Conservation (phyloP, 2,888 invertebrate genomes). For the Temnothorax ravouxi region DNA sequence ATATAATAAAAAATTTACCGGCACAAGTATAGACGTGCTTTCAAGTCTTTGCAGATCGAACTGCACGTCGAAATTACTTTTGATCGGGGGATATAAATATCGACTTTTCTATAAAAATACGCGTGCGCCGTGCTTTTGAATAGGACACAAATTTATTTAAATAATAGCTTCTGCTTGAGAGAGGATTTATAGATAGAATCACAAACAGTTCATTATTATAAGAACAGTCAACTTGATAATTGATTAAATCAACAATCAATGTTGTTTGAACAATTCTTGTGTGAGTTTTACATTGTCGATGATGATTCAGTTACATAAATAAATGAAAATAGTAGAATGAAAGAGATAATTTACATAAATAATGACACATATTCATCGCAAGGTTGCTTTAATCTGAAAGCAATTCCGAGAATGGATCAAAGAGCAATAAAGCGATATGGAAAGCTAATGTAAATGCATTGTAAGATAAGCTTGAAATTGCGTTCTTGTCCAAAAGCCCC, state of each 20-base stretch:
- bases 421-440: not conserved
- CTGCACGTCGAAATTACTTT: slow-evolving; percentile 25
- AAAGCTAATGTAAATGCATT: slow-evolving; percentile 1
- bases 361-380: not conserved
- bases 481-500: not conserved
- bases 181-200: not conserved
- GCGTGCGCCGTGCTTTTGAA: not conserved
- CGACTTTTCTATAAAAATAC: slow-evolving; percentile 30
- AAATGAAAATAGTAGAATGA: not conserved
- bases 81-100: slow-evolving; percentile 31
- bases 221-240: not conserved
- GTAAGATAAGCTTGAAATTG: not conserved
- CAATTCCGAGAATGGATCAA: not conserved
- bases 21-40: slow-evolving; percentile 24
- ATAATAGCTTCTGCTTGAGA: not conserved
- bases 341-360: slow-evolving; percentile 1
- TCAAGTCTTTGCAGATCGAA: slow-evolving; percentile 31
- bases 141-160: slow-evolving; percentile 19
- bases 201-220: not conserved
- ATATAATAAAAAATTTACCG: slow-evolving; percentile 40
- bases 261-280: not conserved
- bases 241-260: not conserved
- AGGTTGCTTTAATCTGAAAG: not conserved
- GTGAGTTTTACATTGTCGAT: not conserved
- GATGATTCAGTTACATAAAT: not conserved